Conservation (phyloP, 37 sponge, comb jelly and placozoan species). For the Lycopodina hypogea region DNA sequence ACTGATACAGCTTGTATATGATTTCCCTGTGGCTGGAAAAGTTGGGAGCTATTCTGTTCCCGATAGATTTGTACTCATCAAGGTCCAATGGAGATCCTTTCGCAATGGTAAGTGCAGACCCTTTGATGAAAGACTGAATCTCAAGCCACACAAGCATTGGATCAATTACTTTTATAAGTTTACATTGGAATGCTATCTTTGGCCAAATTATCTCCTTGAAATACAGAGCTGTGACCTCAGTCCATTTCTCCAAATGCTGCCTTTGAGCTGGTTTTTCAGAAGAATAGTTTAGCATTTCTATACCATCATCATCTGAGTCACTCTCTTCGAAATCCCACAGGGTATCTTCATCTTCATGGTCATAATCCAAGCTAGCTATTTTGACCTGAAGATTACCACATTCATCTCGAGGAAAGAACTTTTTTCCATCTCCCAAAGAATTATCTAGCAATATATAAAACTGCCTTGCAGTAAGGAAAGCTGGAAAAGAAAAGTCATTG, state of each 20-base stretch:
- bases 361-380: constrained; percentile 54
- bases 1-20: constrained; percentile 57
- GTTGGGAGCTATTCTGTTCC: constrained; percentile 73
- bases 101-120: constrained; percentile 62
- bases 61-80: constrained; percentile 57
- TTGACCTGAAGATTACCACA: constrained; percentile 47
- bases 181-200: constrained; percentile 21
- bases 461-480: constrained; percentile 74
- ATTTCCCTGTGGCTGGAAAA: constrained; percentile 54
- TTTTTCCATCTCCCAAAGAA: constrained; percentile 37
- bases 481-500: constrained; percentile 43
- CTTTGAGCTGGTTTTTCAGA: neutral
- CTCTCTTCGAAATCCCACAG: constrained; percentile 37
- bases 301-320: constrained; percentile 39
- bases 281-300: neutral
- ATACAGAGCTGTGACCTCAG: constrained; percentile 53
- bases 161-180: constrained; percentile 32
- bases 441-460: constrained; percentile 77
- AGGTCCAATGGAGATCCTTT: constrained; percentile 39
- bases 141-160: constrained; percentile 85
- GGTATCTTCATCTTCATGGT: constrained; percentile 34
- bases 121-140: constrained; percentile 88
- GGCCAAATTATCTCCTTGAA: constrained; percentile 71
- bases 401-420: constrained; percentile 57
- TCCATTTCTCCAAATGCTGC: constrained; percentile 20